phyloP scores from a whole-genome alignment of 2,888 invertebrate genomes.

The Mesorhabditis spiculigera region DNA sequence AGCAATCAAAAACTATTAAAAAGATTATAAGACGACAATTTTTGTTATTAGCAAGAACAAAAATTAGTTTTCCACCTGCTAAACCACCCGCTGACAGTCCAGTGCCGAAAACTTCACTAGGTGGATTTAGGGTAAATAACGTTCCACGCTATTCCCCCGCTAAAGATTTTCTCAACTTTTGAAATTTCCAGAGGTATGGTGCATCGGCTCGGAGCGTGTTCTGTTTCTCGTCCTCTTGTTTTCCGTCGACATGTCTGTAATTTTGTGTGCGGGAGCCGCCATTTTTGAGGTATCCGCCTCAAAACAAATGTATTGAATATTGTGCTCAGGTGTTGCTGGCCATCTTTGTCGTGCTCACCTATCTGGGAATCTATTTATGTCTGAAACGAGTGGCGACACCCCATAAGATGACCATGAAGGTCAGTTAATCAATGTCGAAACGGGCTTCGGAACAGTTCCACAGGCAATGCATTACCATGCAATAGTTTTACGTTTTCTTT shows the following conservation, averaged over 20 bases:
- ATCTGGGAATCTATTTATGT: neutral
- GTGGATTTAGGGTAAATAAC: too few species aligned
- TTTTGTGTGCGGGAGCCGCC: slow-evolving; percentile 4
- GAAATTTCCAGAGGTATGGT: neutral
- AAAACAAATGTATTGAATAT: neutral
- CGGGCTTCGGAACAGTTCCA: neutral
- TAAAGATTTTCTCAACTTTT: neutral
- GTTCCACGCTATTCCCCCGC: too few species aligned
- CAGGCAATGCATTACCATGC: neutral
- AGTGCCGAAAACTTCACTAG: too few species aligned
- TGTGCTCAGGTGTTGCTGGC: neutral
- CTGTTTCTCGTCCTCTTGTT: neutral
- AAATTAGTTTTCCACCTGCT: too few species aligned
- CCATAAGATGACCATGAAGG: slow-evolving; percentile 2
- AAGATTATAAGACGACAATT: too few species aligned
- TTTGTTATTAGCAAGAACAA: too few species aligned
- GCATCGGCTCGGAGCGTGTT: neutral
- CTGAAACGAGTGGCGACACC: neutral
- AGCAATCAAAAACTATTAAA: too few species aligned
- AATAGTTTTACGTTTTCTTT: too few species aligned
- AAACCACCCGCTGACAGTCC: too few species aligned
- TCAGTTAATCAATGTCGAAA: neutral
- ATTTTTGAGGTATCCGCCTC: neutral
- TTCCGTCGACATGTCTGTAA: neutral
- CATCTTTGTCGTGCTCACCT: neutral